A percentile compares a stretch with the other conserved stretches of the same genome.
These are phyloP conservation scores for Athalia cordata DNA, from an alignment of 2,888 invertebrate species.

Conservation along the genomic window DNA sequence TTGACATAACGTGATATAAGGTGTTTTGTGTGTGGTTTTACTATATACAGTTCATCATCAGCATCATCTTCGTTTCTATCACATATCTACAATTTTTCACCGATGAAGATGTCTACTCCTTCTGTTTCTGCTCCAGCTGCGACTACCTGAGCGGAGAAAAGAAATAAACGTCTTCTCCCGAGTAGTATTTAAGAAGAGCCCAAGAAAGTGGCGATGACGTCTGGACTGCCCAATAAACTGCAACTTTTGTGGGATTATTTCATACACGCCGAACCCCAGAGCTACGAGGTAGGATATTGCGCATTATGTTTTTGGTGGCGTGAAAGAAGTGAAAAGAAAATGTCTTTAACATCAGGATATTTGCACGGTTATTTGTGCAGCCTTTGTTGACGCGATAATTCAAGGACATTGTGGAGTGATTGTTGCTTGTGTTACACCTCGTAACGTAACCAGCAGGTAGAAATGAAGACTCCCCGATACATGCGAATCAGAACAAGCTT, in stretches of 20 bases:
- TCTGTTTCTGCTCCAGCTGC: too few relatives aligned
- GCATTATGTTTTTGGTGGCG: too few relatives aligned
- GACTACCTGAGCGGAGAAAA: background rate
- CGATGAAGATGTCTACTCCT: slow-evolving; percentile 16
- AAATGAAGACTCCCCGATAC: background rate
- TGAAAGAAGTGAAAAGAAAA: too few relatives aligned
- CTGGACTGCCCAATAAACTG: slow-evolving; percentile 61
- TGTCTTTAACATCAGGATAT: background rate
- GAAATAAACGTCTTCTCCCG: background rate
- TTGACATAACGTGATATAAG: too few relatives aligned
- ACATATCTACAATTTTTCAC: background rate
- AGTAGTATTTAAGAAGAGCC: background rate
- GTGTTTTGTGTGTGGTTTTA: too few relatives aligned
- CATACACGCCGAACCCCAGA: slow-evolving; percentile 78
- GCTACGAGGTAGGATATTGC: slow-evolving; percentile 76
- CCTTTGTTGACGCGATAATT: background rate
- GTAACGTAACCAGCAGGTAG: background rate
- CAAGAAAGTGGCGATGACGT: slow-evolving; percentile 59
- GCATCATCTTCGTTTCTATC: too few relatives aligned
- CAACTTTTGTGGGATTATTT: slow-evolving; percentile 79
- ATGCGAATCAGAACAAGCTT: background rate
- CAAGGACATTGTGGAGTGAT: slow-evolving; percentile 16
- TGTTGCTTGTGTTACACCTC: background rate
- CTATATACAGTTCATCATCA: too few relatives aligned
- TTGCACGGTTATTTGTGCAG: background rate